Base-by-base conservation (phyloP, 2,888 invertebrate species). In the Chrysolina oricalcia region DNA sequence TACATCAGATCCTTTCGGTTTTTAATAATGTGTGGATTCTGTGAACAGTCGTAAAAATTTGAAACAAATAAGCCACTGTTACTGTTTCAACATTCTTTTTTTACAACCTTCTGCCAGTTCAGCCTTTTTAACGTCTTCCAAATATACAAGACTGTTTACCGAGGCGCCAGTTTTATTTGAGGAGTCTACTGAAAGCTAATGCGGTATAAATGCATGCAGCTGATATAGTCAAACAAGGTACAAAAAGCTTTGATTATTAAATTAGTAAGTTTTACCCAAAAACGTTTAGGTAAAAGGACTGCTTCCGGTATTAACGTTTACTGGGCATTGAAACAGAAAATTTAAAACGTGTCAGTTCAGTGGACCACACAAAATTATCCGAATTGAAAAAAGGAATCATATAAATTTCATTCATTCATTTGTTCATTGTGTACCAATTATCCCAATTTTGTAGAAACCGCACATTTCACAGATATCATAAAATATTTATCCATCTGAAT, bases 51-150 rank as follows among this genome's bases (percentile, higher is more conserved):
- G 41, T 66, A 65, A 72, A 65, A 48, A 46, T 78, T 76, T 72
- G 80, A 71, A 78, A 69, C 77, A 77, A 78, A 79, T 78, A 81
- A 81, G 73, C 73, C 74, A 74, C 67, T 70, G 73, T 72, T 68
- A 62, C 70, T 50, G 69, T 66, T 66, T 48, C 66, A 65, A 68
- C 64, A 75, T 72, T 75, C 67, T 75, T 65, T 40, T 67, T 75
- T 75, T 75, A 75, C 65, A 69, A 72, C 75, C 68, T 64, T 53
- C 65, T 56, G 64, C 70, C 65, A 69, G 70, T 48, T 27, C 65
- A 48, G 40, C 65, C 50, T 64, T 73, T 70, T 70, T 70, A 64
- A 56, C 50, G 70, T 19, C 23, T 53, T 70, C 65, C 70, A 70
- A 70, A 70, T 48, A 74, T 23, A 23, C 27, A 27, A 71, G 46